Percentiles rank a stretch among this genome's conserved stretches.
Evolutionary conservation across 2,888 invertebrate genomes (phyloP).

Genomic region (Euzetes globulus): DNA sequence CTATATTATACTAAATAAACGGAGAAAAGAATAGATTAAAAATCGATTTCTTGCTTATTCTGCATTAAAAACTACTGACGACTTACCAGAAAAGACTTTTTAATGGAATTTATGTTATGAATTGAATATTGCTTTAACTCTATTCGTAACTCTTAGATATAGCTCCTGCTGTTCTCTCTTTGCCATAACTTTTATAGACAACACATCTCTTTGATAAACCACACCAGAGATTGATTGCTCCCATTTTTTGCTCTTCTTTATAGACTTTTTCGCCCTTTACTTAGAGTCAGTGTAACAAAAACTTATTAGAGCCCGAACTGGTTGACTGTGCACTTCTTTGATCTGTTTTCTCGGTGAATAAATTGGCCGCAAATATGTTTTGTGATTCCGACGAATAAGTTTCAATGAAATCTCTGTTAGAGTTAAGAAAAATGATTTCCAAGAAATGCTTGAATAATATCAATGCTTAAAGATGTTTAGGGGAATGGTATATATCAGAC

Average conservation of each 20-base stretch:
- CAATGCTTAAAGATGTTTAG: neutral
- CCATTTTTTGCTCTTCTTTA: slow-evolving; percentile 6
- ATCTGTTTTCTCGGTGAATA: slow-evolving; percentile 2
- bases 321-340: neutral
- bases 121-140: slow-evolving; percentile 2
- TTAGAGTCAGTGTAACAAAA: neutral
- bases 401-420: neutral
- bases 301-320: neutral
- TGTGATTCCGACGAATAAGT: neutral
- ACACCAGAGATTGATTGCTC: slow-evolving; percentile 15
- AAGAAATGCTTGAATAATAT: neutral
- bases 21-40: slow-evolving; percentile 13
- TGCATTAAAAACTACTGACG: slow-evolving; percentile 7
- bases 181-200: slow-evolving; percentile 16
- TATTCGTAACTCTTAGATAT: neutral
- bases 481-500: neutral
- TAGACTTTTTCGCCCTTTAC: neutral
- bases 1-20: neutral
- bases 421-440: neutral
- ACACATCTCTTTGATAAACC: slow-evolving; percentile 15
- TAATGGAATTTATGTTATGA: slow-evolving; percentile 7
- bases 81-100: slow-evolving; percentile 8
- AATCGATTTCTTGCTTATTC: slow-evolving; percentile 17
- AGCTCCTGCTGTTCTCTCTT: slow-evolving; percentile 3
- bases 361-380: slow-evolving; percentile 16